Evolutionary conservation across 2,113 vertebrate genomes (phyloP), one percentile per base, ranked within the genome.

Genomic region (Catharus bicknelli): DNA sequence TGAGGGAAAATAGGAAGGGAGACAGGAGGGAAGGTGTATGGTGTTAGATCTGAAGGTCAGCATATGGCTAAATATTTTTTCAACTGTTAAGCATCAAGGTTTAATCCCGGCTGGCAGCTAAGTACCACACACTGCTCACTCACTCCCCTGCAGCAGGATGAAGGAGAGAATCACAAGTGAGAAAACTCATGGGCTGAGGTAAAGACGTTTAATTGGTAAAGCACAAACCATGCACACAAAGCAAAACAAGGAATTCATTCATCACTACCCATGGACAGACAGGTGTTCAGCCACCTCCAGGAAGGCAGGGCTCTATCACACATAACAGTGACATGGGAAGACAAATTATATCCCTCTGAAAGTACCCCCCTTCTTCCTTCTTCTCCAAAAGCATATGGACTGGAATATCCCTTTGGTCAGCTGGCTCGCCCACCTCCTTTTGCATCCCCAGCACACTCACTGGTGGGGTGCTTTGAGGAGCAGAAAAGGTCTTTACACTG

Each of bases 261-360:
- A 17, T 42, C 32, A 23, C 51, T 64, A 40, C 17, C 11, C 19
- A 17, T 34, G 27, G 27, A 9, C 43, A 40, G 22, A 13, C 36
- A 38, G 9, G 5, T n/a, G 16, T 59, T 59, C 27, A 74, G 57
- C 32, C 27, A n/a, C n/a, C 32, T 45, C 19, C n/a, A 50, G 16
- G 50, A 51, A 38, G 20, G 10, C 42, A 23, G 26, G 26, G 26
- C 26, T 77, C 36, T 22, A 29, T 57, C 32, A 29, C 23, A 5
- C 0, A 0, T n/a, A 20, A 14, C 13, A 23, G 50, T 51, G 23
- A 25, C 32, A 21, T 9, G 11, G 36, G 19, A 57, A 64, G 51
- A 38, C 3, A 45, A 70, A 51, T 21, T 1, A 8, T 23, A 26
- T 30, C 20, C 16, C 42, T 75, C 20, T 30, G 48, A 42, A 76